Percentiles rank a stretch among this genome's conserved stretches.
These are phyloP conservation scores for Syngnathus scovelli DNA, from an alignment of 2,113 vertebrate genomes.

Conservation along the genomic window DNA sequence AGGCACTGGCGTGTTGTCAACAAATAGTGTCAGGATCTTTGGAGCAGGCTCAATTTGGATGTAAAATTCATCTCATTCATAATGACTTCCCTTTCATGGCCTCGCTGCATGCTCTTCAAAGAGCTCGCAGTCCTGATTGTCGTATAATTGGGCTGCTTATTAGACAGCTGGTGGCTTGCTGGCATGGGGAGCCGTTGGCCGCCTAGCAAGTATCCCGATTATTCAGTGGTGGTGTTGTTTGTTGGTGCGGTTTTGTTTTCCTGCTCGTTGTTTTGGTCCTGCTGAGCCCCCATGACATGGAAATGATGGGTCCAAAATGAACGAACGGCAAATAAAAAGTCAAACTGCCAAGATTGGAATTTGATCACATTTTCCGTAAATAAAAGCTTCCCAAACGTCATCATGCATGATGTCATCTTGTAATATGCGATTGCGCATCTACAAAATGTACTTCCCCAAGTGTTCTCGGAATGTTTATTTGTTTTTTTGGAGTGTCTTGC, in stretches of 20 bases:
- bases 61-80: constrained; percentile 34
- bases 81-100: constrained; percentile 23
- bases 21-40: constrained; percentile 11
- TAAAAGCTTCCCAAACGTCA: neutral
- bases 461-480: too few species aligned
- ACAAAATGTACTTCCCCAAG: too few species aligned
- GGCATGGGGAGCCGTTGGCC: constrained; percentile 32
- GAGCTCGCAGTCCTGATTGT: constrained; percentile 16
- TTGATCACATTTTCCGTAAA: neutral
- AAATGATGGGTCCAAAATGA: constrained; percentile 19
- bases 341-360: neutral
- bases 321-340: constrained; percentile 9
- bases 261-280: constrained; percentile 47
- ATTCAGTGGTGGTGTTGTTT: constrained; percentile 45
- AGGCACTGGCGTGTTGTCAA: neutral
- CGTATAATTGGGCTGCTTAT: constrained; percentile 17
- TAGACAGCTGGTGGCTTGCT: constrained; percentile 22
- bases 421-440: neutral
- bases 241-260: constrained; percentile 36
- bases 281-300: constrained; percentile 11
- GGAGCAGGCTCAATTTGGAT: constrained; percentile 15
- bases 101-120: constrained; percentile 15
- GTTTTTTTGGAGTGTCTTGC: neutral
- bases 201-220: constrained; percentile 33
- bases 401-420: neutral